Base-by-base conservation (phyloP, 2,113 vertebrate genomes). In the Tychaedon coryphoeus region DNA sequence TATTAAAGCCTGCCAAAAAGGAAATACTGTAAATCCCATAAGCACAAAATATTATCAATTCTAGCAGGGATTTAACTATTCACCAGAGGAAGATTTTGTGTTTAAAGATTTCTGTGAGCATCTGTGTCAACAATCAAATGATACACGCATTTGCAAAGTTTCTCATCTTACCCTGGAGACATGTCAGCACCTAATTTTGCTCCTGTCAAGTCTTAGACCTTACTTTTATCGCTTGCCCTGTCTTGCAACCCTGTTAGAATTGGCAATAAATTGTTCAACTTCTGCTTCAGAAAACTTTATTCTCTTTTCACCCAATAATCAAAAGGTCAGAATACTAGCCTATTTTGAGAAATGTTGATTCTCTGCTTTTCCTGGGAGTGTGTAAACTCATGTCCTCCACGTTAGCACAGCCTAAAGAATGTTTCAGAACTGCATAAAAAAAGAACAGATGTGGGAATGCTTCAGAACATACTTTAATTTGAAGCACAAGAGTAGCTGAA, bases 1-100 rank as follows among this genome's bases (percentile, higher is more conserved):
- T 95, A 93, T 91, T 95, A 91, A 90, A 38, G 66, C 19, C 62
- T 93, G 71, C 51, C 64, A 45, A 57, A 93, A 95, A 92, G 26
- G 22, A 95, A 95, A 79, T 40, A 48, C 24, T 54, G 19, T 83
- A 88, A 91, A 90, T 66, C 74, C 60, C 60, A n/a, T 26, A 76
- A 83, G 54, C 42, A 80, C 58, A 90, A 92, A 96, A 88, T 95
- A 87, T 78, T 95, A 81, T 70, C 3, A 2, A 28, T 87, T 85
- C 65, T 64, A 92, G 53, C 25, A 93, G 54, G 92, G 72, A 61
- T n/a, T 65, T 50, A 65, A 91, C 8, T 6, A 87, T 47, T 58
- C 80, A 81, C 60, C 10, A 1, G 14, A 62, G 56, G 56, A 88
- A 88, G 33, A 93, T 73, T 62, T 56, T 58, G 24, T 71, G 14